Percentiles rank a stretch among this genome's conserved stretches.
These are phyloP conservation scores for Anolis sagrei DNA, from an alignment of 2,113 vertebrate genomes.

Conservation along the genomic window DNA sequence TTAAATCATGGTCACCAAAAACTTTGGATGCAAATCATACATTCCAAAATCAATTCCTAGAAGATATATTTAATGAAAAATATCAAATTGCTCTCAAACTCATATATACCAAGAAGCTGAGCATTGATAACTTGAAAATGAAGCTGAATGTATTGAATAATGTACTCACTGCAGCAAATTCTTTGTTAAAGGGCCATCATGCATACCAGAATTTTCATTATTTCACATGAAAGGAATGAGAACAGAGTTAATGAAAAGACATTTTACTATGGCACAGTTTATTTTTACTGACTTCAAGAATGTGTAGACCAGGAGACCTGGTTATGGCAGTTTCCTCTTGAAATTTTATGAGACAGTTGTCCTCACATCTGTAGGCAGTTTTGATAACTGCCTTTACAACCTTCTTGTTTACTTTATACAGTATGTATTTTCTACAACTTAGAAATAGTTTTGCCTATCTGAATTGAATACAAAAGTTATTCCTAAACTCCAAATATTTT, in stretches of 20 bases:
- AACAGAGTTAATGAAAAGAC: neutral
- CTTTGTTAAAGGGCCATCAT: neutral
- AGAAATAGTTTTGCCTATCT: no score
- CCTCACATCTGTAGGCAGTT: no score
- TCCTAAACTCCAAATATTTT: no score
- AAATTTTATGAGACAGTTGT: neutral
- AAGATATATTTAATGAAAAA: neutral
- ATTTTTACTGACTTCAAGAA: neutral
- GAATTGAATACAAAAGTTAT: no score
- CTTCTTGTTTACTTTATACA: no score
- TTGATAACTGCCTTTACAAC: no score
- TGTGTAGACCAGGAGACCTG: neutral
- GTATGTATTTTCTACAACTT: no score
- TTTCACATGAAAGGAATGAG: neutral
- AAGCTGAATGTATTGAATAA: constrained; percentile 5
- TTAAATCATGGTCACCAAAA: neutral
- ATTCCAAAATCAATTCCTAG: neutral
- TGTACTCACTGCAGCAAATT: neutral
- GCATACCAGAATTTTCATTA: neutral
- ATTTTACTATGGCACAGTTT: neutral
- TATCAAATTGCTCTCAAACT: neutral
- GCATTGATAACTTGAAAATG: constrained; percentile 7
- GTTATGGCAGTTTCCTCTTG: neutral
- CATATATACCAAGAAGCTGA: neutral
- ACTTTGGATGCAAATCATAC: no score